Evolutionary conservation across 2,113 vertebrate species (phyloP).

Genomic region (Actinemys pallida): DNA sequence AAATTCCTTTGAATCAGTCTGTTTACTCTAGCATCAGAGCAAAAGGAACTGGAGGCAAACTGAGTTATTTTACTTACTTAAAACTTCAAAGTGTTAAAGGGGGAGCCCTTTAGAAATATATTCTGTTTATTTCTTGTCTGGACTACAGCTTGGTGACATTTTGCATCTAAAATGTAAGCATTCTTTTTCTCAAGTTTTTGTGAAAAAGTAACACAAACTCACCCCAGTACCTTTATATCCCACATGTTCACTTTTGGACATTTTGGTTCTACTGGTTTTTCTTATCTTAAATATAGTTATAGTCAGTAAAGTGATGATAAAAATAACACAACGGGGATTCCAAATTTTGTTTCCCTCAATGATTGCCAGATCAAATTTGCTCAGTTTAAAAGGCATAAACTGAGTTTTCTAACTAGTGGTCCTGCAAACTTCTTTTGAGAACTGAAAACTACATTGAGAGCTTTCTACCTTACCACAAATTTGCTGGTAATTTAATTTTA

Average conservation of each 20-base stretch:
- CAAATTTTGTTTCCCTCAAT: background rate
- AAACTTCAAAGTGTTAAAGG: no score
- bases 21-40: background rate
- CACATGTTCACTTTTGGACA: no score
- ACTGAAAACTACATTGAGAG: background rate
- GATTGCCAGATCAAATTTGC: background rate
- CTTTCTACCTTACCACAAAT: background rate
- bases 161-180: no score
- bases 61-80: no score
- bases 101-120: no score
- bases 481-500: background rate
- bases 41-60: no score
- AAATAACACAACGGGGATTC: background rate
- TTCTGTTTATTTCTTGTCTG: no score
- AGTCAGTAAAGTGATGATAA: background rate
- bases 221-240: no score
- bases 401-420: background rate
- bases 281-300: background rate
- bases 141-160: no score
- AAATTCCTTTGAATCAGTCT: rapidly evolving
- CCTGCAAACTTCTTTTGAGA: background rate
- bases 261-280: no score
- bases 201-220: no score
- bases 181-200: no score
- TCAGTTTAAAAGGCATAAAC: background rate